A percentile compares a stretch with the other conserved stretches of the same genome.
Evolutionary conservation across 2,113 vertebrate genomes (phyloP).

Genomic region (Pelobates fuscus): DNA sequence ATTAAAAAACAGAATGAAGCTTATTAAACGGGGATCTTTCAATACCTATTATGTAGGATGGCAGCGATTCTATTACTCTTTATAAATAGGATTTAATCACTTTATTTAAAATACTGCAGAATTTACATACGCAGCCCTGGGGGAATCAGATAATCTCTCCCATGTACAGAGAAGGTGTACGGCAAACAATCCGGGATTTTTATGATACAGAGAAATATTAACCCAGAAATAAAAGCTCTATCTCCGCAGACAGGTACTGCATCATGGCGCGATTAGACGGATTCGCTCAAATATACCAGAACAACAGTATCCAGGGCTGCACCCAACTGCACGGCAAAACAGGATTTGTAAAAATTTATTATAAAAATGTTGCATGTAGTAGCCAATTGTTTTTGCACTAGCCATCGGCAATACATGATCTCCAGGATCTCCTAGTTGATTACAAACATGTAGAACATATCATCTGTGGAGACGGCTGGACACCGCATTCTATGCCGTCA

Average conservation of each 20-base stretch:
- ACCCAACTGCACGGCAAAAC: conserved; percentile 30
- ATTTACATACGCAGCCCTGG: conserved; percentile 39
- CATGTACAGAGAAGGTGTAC: conserved; percentile 2
- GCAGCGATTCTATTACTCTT: conserved; percentile 32
- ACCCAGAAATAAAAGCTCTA: conserved; percentile 3
- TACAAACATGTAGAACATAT: conserved; percentile 29
- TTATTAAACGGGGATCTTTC: conserved; percentile 45
- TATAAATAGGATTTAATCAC: conserved; percentile 48
- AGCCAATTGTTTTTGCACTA: conserved; percentile 57
- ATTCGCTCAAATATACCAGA: conserved; percentile 1
- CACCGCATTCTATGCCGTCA: too few species aligned
- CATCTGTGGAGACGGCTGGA: too few species aligned
- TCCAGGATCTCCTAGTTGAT: conserved; percentile 21
- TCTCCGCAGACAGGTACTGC: conserved; percentile 5
- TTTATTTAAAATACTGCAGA: conserved; percentile 41
- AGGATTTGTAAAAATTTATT: not conserved
- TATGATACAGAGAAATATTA: conserved; percentile 21
- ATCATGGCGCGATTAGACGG: conserved; percentile 5
- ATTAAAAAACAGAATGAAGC: conserved; percentile 43
- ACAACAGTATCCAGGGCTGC: not conserved
- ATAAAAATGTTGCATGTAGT: conserved; percentile 39
- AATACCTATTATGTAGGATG: conserved; percentile 42
- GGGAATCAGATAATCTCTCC: conserved; percentile 38
- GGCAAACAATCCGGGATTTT: conserved; percentile 30
- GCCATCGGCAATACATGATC: conserved; percentile 21